These are phyloP conservation scores for Rhaphigaster nebulosa DNA, from an alignment of 2,888 invertebrate genomes.

Conservation along the genomic window DNA sequence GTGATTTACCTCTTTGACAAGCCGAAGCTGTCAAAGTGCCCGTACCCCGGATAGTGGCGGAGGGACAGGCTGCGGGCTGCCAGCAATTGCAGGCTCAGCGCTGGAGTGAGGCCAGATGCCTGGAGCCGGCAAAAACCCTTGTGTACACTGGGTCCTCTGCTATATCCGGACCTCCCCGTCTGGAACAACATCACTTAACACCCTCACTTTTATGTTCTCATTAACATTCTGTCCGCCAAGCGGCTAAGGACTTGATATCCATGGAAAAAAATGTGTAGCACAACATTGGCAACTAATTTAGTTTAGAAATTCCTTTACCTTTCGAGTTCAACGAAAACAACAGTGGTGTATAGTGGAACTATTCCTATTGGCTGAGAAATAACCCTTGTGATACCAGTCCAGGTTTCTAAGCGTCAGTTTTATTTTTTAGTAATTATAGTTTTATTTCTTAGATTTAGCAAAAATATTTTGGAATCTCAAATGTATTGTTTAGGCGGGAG, in stretches of 20 bases:
- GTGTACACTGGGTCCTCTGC: background rate
- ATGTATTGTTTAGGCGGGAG: no score
- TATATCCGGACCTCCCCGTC: background rate
- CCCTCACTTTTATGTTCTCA: background rate
- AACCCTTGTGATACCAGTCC: no score
- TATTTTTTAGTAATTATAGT: no score
- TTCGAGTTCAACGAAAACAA: no score
- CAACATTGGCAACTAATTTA: no score
- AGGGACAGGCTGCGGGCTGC: background rate
- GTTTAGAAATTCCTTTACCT: no score
- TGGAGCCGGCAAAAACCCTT: constrained; percentile 10
- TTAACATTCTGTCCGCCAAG: background rate
- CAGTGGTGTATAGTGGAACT: no score
- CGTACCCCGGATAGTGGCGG: background rate
- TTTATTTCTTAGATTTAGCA: no score
- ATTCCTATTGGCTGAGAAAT: no score
- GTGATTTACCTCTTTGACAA: background rate
- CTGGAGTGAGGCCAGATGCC: background rate
- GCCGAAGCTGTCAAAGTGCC: background rate
- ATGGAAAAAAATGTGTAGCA: background rate
- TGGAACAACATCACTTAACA: constrained; percentile 17
- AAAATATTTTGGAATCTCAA: no score
- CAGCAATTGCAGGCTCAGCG: background rate
- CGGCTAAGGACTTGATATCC: background rate
- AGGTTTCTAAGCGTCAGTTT: no score